A percentile compares a stretch with the other conserved stretches of the same genome.
phyloP scores from a whole-genome alignment of 2,888 invertebrate genomes.

The Macaria notata region DNA sequence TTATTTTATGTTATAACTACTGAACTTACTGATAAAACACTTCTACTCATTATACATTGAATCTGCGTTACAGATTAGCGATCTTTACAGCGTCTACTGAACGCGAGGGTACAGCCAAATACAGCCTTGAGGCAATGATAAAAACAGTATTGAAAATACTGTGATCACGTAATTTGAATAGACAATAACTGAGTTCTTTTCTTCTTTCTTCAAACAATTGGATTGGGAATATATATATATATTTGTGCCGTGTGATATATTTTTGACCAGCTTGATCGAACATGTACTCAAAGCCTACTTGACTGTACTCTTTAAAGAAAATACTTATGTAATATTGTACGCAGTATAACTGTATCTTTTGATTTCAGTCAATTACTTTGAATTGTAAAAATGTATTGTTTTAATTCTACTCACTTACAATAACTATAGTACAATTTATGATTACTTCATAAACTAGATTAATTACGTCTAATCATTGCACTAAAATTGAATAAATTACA shows the following conservation, averaged over 20 bases:
- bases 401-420: constrained; percentile 64
- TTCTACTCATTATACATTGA: constrained; percentile 69
- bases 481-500: constrained; percentile 80
- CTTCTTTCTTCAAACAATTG: no score
- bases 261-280: no score
- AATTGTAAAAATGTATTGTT: constrained; percentile 68
- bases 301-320: constrained; percentile 46
- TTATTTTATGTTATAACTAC: constrained; percentile 74
- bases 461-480: constrained; percentile 80
- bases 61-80: constrained; percentile 65
- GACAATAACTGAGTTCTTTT: no score
- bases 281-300: background rate
- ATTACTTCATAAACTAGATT: constrained; percentile 63
- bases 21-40: constrained; percentile 63
- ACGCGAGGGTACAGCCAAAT: constrained; percentile 34
- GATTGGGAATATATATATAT: no score
- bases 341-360: constrained; percentile 58
- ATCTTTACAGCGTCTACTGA: constrained; percentile 64
- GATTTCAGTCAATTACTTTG: constrained; percentile 72
- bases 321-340: constrained; percentile 65
- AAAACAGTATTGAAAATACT: no score
- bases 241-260: no score
- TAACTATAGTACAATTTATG: constrained; percentile 68
- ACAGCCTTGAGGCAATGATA: background rate
- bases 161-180: no score